phyloP scores from a whole-genome alignment of 2,888 invertebrate genomes.

The Caenorhabditis afra region DNA sequence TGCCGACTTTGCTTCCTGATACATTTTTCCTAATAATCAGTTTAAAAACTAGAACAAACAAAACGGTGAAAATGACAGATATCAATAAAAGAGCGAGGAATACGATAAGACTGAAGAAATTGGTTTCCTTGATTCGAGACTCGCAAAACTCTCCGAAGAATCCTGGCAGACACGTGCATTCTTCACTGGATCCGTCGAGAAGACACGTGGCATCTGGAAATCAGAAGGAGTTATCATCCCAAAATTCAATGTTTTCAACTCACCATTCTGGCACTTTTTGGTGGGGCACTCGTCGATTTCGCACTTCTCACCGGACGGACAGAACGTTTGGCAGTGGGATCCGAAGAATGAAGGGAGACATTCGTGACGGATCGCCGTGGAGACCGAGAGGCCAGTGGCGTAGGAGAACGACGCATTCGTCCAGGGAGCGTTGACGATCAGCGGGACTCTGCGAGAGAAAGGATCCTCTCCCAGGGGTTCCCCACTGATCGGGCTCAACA shows the following conservation, averaged over 20 bases:
- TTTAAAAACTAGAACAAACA: neutral
- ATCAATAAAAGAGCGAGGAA: neutral
- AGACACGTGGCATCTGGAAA: constrained; percentile 26
- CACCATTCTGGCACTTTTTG: constrained; percentile 21
- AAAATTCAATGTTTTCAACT: neutral
- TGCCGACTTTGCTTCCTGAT: too few species aligned
- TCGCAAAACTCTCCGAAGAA: constrained; percentile 27
- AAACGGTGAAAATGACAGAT: neutral
- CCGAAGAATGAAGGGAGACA: constrained; percentile 34
- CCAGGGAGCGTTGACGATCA: constrained; percentile 22
- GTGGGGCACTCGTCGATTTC: neutral
- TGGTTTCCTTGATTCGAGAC: neutral
- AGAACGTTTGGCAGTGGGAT: constrained; percentile 28
- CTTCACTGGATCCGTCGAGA: constrained; percentile 10
- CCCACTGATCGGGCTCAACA: neutral
- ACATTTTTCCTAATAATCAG: neutral
- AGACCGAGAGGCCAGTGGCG: neutral
- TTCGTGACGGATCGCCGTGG: constrained; percentile 24
- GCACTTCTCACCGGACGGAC: constrained; percentile 11
- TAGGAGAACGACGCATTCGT: constrained; percentile 7
- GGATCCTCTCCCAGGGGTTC: neutral
- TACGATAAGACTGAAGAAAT: neutral
- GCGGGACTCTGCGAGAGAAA: neutral
- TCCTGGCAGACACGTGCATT: constrained; percentile 16
- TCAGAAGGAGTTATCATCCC: neutral